These are phyloP conservation scores for Hydropotes inermis DNA, from an alignment of 2,113 vertebrate species.

Conservation along the genomic window DNA sequence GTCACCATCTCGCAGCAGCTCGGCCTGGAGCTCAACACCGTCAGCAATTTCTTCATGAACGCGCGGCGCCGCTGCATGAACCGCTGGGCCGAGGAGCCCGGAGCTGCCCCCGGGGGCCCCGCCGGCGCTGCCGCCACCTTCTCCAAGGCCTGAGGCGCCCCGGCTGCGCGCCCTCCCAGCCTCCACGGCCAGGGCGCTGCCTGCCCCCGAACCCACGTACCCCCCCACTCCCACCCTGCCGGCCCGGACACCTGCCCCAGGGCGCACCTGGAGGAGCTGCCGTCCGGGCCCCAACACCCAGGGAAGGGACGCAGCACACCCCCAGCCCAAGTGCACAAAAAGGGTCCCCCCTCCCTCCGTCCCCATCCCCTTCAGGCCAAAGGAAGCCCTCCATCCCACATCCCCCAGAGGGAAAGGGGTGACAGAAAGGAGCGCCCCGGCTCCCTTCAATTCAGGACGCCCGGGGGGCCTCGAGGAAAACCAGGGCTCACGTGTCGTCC, in stretches of 20 bases:
- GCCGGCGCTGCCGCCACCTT: conserved; percentile 92
- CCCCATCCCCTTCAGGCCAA: conserved; percentile 42
- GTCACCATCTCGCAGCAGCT: conserved; percentile 99
- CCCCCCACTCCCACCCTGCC: neutral
- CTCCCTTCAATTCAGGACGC: conserved; percentile 6
- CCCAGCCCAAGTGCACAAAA: conserved; percentile 53
- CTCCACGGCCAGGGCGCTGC: neutral
- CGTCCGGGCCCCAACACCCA: neutral
- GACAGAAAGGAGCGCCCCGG: neutral
- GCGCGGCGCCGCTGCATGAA: conserved; percentile 97
- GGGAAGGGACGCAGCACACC: neutral
- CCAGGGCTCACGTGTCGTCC: conserved; percentile 63
- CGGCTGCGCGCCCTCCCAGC: neutral
- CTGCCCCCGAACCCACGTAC: neutral
- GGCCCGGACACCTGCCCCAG: neutral
- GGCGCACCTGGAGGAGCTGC: neutral
- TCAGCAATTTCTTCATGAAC: conserved; percentile 99
- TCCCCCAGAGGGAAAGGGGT: neutral
- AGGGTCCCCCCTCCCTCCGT: neutral
- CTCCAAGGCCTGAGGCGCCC: conserved; percentile 92
- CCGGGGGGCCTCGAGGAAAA: conserved; percentile 13
- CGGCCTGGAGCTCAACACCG: conserved; percentile 96
- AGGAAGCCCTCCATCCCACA: neutral
- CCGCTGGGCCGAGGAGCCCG: conserved; percentile 95
- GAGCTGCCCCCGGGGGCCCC: conserved; percentile 86